Base-by-base conservation (phyloP, 2,797 vertebrate genomes). In the Macroramphosus scolopax region DNA sequence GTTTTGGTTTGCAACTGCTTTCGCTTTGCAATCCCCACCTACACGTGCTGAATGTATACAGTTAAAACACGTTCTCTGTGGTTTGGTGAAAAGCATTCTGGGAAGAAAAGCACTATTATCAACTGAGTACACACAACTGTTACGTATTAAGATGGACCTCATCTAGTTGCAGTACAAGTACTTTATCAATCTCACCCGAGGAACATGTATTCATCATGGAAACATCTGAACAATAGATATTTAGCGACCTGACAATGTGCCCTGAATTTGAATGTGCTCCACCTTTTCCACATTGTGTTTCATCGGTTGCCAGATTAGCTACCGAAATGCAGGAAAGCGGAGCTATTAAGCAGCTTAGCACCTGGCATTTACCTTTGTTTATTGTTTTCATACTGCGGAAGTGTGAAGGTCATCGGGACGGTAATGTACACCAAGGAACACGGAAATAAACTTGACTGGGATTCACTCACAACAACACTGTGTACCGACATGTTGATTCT, bases 181-280 rank as follows among this genome's bases (percentile, higher is more conserved):
- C 49, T 68, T 75, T 64, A 78, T 72, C 60, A 73, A 69, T 52
- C 45, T 45, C 30, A 52, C 51, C 57, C 52, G 17, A 55, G 48
- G 60, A 62, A 40, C 33, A 48, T 51, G 44, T 48, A 66, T 80
- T 68, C 62, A 77, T 72, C 58, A 34, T 34, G 22, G 49, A 52
- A 63, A 60, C 69, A 61, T 73, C 66, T 3, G 20, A 22, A 22
- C 20, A 49, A 57, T 32, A 54, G 40, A 57, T 61, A 63, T 57
- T 47, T 49, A 41, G 38, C 71, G 72, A 47, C 24, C 55, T 49
- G 64, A 78, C 44, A 67, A 51, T 68, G 51, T 69, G 53, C 59
- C 56, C 10, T 25, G 39, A 63, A 61, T 68, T 33, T 55, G 53
- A 72, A 68, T 51, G 38, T 36, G 34, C 63, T 62, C 51, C 34